Conservation (phyloP, 2,888 invertebrate genomes). For the Mycalesis mineus region DNA sequence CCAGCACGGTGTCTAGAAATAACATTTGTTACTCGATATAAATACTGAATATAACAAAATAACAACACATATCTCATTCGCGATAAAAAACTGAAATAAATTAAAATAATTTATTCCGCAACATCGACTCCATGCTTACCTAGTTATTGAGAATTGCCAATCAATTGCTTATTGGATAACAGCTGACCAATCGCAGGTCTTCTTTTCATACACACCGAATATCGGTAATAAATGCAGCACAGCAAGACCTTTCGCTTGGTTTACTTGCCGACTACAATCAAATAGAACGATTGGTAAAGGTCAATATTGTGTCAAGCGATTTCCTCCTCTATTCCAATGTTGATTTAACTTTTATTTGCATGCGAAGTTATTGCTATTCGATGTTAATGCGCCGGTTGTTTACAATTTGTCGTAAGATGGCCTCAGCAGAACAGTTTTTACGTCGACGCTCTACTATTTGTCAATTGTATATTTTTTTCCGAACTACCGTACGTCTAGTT, state of each 20-base stretch:
- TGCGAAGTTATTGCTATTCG: not conserved
- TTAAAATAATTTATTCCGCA: conserved; percentile 33
- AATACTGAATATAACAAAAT: conserved; percentile 19
- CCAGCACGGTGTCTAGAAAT: not conserved
- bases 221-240: conserved; percentile 25
- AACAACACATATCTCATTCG: conserved; percentile 17
- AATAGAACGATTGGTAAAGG: conserved; percentile 5
- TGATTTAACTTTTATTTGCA: conserved; percentile 5
- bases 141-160: conserved; percentile 45
- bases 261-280: conserved; percentile 2
- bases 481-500: conserved; percentile 8
- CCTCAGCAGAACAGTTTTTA: conserved; percentile 2
- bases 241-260: conserved; percentile 14
- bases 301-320: conserved; percentile 7
- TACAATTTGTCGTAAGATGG: conserved; percentile 12
- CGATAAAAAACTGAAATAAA: conserved; percentile 23
- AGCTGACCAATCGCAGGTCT: conserved; percentile 50
- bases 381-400: not conserved
- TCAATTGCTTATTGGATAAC: conserved; percentile 55
- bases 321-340: not conserved
- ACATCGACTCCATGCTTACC: conserved; percentile 46
- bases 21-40: conserved; percentile 10
- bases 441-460: conserved; percentile 8
- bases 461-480: conserved; percentile 7
- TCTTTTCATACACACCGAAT: conserved; percentile 29